Base-by-base conservation (phyloP, 2,113 vertebrate species). In the Scalopus aquaticus region DNA sequence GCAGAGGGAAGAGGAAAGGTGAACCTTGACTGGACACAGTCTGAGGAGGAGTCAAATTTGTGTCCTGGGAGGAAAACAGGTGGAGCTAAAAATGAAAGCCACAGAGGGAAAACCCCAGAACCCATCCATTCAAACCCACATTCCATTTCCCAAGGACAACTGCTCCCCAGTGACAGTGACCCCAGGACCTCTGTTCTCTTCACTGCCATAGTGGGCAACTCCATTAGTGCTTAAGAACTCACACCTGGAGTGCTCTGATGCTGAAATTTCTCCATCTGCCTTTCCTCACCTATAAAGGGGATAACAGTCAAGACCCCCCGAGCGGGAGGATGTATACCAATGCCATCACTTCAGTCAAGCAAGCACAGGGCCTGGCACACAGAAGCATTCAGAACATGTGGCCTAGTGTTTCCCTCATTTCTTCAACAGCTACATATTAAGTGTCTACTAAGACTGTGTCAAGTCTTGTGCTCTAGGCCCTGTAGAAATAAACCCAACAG, bases 141-240 rank as follows among this genome's bases (percentile, higher is more conserved):
- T 74, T 82, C 88, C 37, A 44, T 74, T 89, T 86, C 83, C 94
- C 86, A 39, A 78, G n/a, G 60, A 32, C 17, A 80, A 39, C 24
- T 70, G 9, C 46, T 92, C 76, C 12, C 0, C n/a, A 56, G 44
- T 44, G 37, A 44, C 35, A 30, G 70, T n/a, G 58, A 24, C 42
- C 56, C 30, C 8, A 10, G n/a, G 30, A 5, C 12, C 7, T 49
- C 49, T 58, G 56, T 24, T 17, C 16, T 78, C 72, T 69, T 70
- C 11, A 12, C 4, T 79, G 42, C 64, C 69, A 35, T 12, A 58
- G 13, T 44, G 62, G 62, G 13, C 4, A 16, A 82, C 67, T 93
- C 89, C 74, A 64, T 26, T 58, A 49, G 20, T 95, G 74, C 44
- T 44, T 42, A 82, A 82, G 62, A 91, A 81, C 39, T 64, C 60